A percentile compares a stretch with the other conserved stretches of the same genome.
Conservation (phyloP, 2,888 invertebrate species). For the Allophyes oxyacanthae region DNA sequence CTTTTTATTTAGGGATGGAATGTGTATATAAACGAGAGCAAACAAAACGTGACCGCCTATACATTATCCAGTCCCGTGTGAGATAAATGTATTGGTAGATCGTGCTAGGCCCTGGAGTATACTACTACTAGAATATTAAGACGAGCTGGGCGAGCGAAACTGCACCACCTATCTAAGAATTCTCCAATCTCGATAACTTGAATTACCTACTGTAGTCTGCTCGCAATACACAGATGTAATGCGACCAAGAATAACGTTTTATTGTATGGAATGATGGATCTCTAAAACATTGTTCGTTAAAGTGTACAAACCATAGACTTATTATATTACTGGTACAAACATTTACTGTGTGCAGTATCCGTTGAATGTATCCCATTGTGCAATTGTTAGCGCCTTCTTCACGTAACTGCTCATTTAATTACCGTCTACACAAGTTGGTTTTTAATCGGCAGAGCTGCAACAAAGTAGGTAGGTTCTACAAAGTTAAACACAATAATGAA, state of each 20-base stretch:
- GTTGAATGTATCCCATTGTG: slow-evolving; percentile 38
- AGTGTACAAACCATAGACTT: background rate
- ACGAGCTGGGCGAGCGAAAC: too few relatives aligned
- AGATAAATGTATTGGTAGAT: too few relatives aligned
- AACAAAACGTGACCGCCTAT: too few relatives aligned
- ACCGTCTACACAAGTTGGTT: slow-evolving; percentile 34
- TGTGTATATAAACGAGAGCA: too few relatives aligned
- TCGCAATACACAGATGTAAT: slow-evolving; percentile 6
- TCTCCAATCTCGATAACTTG: too few relatives aligned
- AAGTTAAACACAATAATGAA: slow-evolving; percentile 38
- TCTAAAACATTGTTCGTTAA: slow-evolving; percentile 25
- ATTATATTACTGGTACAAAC: slow-evolving; percentile 10
- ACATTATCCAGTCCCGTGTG: too few relatives aligned
- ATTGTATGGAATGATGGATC: slow-evolving; percentile 24
- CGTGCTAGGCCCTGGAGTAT: too few relatives aligned
- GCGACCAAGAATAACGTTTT: slow-evolving; percentile 21
- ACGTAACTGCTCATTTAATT: slow-evolving; percentile 40
- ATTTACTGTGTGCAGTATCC: slow-evolving; percentile 41
- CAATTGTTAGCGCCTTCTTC: slow-evolving; percentile 34
- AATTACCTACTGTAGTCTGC: slow-evolving; percentile 7
- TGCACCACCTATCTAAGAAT: too few relatives aligned
- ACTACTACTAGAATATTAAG: too few relatives aligned
- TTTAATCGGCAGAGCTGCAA: slow-evolving; percentile 40
- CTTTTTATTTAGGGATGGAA: too few relatives aligned
- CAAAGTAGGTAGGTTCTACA: slow-evolving; percentile 39